Evolutionary conservation across 2,113 vertebrate species (phyloP), one percentile per base, ranked within the genome.

Genomic region (Marmota monax): DNA sequence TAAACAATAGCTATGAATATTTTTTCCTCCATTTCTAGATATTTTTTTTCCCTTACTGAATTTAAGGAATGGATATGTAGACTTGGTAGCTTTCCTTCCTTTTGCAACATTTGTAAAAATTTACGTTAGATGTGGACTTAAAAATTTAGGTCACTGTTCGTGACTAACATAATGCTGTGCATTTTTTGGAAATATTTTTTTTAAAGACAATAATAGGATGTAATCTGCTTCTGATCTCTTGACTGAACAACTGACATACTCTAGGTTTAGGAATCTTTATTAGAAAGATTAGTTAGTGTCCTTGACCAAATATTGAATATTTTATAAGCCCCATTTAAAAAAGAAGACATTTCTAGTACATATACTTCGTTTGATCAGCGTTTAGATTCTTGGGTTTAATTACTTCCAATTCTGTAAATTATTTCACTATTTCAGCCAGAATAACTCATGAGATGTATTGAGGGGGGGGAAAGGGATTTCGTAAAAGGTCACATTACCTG

Each of bases 1-100:
- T 97, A 98, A 98, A 98, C 98, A 99, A 98, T 98, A 95, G 95
- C 93, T 98, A 94, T 65, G 12, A 97, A 85, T 95, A 88, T 80
- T 76, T 91, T 34, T 25, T 29, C 29, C 34, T 79, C 32, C 20
- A 32, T 90, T 93, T 83, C 37, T 63, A 23, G 61, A 61, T 76
- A 84, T 84, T 91, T 89, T 89, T 88, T 82, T 73, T 96, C 65
- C 83, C 39, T 96, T 18, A 96, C 95, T 97, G 93, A 96, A 98
- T 88, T 89, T 85, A 96, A 97, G 94, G 87, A 96, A 83, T 94
- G 37, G 95, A 94, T 93, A 93, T 88, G 78, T 0, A 53, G 80
- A 69, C 96, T 94, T 92, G 80, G 94, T 98, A 95, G 96, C 96
- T 97, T 98, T 97, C 90, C 94, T 84, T 96, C 58, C 90, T 97